phyloP scores from a whole-genome alignment of 2,113 vertebrate genomes.

The Gyps fulvus region DNA sequence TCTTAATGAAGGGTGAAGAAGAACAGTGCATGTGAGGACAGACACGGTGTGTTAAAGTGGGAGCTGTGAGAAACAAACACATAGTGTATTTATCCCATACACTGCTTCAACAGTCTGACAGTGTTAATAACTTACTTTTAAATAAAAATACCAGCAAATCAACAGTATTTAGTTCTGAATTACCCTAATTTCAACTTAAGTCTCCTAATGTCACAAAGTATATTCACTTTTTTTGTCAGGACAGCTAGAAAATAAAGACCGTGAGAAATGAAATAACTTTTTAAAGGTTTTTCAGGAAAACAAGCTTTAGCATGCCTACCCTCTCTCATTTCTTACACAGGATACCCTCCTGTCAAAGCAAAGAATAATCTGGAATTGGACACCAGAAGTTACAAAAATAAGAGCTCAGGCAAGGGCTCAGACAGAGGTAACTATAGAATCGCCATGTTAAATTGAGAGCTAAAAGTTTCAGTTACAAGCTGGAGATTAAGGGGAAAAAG shows the following conservation, averaged over 20 bases:
- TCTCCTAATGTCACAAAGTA: not conserved
- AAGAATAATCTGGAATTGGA: not conserved
- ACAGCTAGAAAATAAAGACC: not conserved
- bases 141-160: not conserved
- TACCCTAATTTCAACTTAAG: not conserved
- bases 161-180: not conserved
- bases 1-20: not conserved
- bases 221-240: not conserved
- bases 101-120: not conserved
- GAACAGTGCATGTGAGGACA: not conserved
- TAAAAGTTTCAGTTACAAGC: not conserved
- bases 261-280: not conserved
- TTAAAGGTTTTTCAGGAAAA: not conserved
- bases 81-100: not conserved
- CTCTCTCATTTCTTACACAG: not conserved
- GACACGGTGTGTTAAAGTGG: not conserved
- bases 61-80: not conserved
- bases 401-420: not conserved
- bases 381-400: not conserved
- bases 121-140: not conserved
- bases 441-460: not conserved
- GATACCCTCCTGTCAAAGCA: not conserved
- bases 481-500: not conserved
- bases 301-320: not conserved
- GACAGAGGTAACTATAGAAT: not conserved